phyloP scores from a whole-genome alignment of 2,113 vertebrate genomes.

The Acrocephalus arundinaceus region DNA sequence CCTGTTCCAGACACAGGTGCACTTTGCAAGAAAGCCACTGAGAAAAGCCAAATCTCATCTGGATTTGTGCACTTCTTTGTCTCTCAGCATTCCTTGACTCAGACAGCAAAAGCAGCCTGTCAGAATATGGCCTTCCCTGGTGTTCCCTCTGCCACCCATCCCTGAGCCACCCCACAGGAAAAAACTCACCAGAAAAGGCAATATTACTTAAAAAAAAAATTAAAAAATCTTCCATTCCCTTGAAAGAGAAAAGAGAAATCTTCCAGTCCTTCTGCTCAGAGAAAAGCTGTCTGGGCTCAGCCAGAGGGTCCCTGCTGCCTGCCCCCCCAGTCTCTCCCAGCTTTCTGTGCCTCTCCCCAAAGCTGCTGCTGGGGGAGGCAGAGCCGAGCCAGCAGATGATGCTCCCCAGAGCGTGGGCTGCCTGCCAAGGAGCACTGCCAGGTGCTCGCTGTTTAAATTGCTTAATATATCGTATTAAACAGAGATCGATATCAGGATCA shows the following conservation, averaged over 20 bases:
- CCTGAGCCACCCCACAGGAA: not conserved
- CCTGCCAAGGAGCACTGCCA: constrained; percentile 22
- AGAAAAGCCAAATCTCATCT: not conserved
- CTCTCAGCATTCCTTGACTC: not conserved
- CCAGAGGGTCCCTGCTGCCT: not conserved
- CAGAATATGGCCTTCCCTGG: not conserved
- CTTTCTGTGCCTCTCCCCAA: not conserved
- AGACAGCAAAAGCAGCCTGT: not conserved
- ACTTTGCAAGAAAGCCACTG: not conserved
- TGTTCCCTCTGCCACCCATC: not conserved
- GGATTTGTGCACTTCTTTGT: not conserved
- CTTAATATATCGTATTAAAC: not conserved
- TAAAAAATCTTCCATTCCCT: not conserved
- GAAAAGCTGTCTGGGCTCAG: not conserved
- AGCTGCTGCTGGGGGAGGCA: not conserved
- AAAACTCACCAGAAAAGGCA: not conserved
- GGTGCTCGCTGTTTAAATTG: not conserved
- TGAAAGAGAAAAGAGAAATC: not conserved
- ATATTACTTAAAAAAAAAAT: not conserved
- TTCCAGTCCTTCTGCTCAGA: not conserved
- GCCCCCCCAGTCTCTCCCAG: not conserved
- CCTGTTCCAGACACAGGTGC: not conserved
- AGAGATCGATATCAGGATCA: not conserved
- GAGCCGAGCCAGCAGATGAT: not conserved
- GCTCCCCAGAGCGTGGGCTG: not conserved